Percentiles rank a stretch among this genome's conserved stretches.
phyloP scores from a whole-genome alignment of 2,888 invertebrate genomes.

The Nephrotoma flavescens region DNA sequence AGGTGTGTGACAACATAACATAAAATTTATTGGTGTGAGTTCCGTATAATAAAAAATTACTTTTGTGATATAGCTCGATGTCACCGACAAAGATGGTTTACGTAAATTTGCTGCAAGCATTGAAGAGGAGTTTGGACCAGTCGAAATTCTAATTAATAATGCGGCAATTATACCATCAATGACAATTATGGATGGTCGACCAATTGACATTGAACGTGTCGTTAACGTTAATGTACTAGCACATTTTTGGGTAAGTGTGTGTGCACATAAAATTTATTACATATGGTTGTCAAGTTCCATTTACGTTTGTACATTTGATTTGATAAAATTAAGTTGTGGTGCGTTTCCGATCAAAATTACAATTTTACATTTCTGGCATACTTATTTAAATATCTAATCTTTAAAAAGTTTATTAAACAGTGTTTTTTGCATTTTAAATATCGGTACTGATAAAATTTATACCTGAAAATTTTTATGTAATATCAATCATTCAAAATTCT shows the following conservation, averaged over 20 bases:
- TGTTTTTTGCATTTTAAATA: no score
- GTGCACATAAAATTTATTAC: background rate
- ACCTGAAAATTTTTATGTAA: no score
- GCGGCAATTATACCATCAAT: constrained; percentile 32
- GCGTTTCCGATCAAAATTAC: no score
- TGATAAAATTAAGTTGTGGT: no score
- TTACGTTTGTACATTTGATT: no score
- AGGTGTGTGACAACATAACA: background rate
- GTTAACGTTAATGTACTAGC: constrained; percentile 32
- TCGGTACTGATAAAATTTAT: no score
- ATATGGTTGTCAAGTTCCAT: no score
- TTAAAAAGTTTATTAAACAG: no score
- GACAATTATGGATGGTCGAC: constrained; percentile 26
- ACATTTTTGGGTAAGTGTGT: constrained; percentile 29
- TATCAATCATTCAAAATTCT: no score
- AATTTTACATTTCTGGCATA: no score
- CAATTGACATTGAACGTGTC: constrained; percentile 29
- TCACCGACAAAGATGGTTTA: constrained; percentile 7
- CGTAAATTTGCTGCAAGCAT: constrained; percentile 8
- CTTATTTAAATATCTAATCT: no score
- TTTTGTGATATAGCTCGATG: constrained; percentile 5
- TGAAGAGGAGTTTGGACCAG: constrained; percentile 21
- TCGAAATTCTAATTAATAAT: constrained; percentile 35
- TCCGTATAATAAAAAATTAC: background rate
- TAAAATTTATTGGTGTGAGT: background rate